Base-by-base conservation (phyloP, 1,140 invertebrate species). In the Muscidifurax raptorellus region DNA sequence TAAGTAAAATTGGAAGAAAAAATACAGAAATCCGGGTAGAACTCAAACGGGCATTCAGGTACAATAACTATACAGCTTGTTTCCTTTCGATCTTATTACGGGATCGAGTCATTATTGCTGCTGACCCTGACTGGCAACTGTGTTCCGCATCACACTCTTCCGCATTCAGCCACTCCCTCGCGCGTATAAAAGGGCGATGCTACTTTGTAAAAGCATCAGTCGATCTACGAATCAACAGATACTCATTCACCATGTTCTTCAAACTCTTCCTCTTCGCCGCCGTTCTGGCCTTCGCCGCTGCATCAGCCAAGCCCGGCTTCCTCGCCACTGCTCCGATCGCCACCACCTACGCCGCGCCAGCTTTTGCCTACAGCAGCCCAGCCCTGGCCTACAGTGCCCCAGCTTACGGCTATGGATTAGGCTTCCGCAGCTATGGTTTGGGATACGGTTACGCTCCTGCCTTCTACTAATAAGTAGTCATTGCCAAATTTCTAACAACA, bases 161-260 rank as follows among this genome's bases (percentile, higher is more conserved):
- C 71, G 30, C 13, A 40, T 72, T 69, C 67, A 30, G 3, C 28
- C 67, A 69, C 67, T 69, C 28, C 5, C 12, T 27, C 15, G 13
- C 12, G 12, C 2, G 76, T 78, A 78, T 78, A 78, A 78, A 64
- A 78, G 52, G 27, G 6, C 32, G 28, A 0, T 15, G 18, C 0
- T 22, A 30, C n/a, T 2, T 4, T 25, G 10, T 12, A 13, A 22
- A 40, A 44, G 40, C n/a, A 76, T 76, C 74, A 76, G 74, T 76
- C 40, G 74, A 76, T 76, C 40, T 36, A 47, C 10, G 71, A 76
- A 76, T 76, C 40, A 47, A 76, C 40, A 59, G 22, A 59, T 18
- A 30, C 71, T 30, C 47, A 66, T 18, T 27, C 30, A 81, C 25
- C 79, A 81, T 81, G 79, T 71, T 81, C 79, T 72, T n/a, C 79